These are phyloP conservation scores for Synanceia verrucosa DNA, from an alignment of 2,797 vertebrate genomes.

Conservation along the genomic window DNA sequence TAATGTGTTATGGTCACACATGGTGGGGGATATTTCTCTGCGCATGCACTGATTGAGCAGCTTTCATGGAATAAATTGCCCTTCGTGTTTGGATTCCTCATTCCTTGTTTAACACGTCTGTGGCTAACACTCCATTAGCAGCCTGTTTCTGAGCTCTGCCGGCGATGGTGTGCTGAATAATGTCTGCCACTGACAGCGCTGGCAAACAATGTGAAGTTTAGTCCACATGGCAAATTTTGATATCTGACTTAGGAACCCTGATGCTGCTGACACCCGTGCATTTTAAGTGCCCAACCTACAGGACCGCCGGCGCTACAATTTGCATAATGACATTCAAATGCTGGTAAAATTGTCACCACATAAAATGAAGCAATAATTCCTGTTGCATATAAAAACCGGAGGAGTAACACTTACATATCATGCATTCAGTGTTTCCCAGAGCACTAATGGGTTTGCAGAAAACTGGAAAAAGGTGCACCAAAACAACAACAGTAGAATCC, in stretches of 20 bases:
- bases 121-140: slow-evolving; percentile 29
- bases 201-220: neutral
- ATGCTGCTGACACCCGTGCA: neutral
- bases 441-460: no score
- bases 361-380: no score
- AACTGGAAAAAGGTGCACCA: no score
- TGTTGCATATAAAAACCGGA: no score
- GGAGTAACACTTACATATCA: no score
- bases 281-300: neutral
- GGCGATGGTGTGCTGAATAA: slow-evolving; percentile 12
- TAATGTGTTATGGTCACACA: neutral
- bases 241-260: neutral
- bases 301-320: no score
- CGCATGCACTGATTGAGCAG: neutral
- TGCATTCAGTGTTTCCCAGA: no score
- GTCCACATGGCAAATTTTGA: neutral
- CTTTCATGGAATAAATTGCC: slow-evolving; percentile 32
- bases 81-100: slow-evolving; percentile 2
- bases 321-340: no score
- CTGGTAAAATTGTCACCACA: no score
- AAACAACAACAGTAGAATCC: no score
- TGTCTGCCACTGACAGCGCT: slow-evolving; percentile 1
- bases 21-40: slow-evolving; percentile 2
- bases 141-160: neutral
- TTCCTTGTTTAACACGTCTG: slow-evolving; percentile 24